Evolutionary conservation across 2,113 vertebrate species (phyloP), one percentile per base, ranked within the genome.

Genomic region (Corapipo altera): DNA sequence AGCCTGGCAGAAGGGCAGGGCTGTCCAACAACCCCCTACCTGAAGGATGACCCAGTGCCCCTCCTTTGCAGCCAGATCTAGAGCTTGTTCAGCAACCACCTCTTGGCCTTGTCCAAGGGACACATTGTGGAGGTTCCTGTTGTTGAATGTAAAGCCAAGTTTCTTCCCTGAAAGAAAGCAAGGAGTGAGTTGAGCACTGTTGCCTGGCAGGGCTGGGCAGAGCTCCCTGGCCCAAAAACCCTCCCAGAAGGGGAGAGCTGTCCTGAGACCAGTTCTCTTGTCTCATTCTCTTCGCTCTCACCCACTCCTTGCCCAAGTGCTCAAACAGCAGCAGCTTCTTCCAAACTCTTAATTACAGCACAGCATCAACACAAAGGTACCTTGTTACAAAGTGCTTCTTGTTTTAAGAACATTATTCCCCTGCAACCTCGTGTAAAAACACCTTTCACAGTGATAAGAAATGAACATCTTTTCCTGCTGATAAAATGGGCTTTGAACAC

Each of bases 21-120:
- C 33, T 48, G 52, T 15, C 61, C 33, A 46, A 28, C 4, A 20
- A 14, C 6, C 12, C 7, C 3, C 0, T 98, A 98, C 99, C 99
- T 99, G 99, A 43, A 99, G 96, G 95, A 99, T 99, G 70, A 99
- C 99, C 99, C 99, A 99, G 94, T 99, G 99, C 6, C 99, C 99
- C 18, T 98, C 98, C 91, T 95, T 95, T 0, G 99, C 98, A 65
- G 99, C 99, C 69, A 99, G 49, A 33, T 98, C 98, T 46, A 99
- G 97, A 2, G 98, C 97, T 70, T 98, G 98, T 37, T 99, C 99
- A 27, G 99, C 99, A 35, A 99, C 97, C 0, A 98, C 94, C 85
- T 99, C 99, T 84, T 99, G 99, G 54, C 99, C 99, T 97, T 99
- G 99, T 11, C 99, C 99, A 58, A 99, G 96, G 44, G 99, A 99